Percentiles rank a stretch among this genome's conserved stretches.
These are phyloP conservation scores for Pentamera pediparva DNA, from an alignment of 53 echinoderm and acorn worm species.

Conservation along the genomic window DNA sequence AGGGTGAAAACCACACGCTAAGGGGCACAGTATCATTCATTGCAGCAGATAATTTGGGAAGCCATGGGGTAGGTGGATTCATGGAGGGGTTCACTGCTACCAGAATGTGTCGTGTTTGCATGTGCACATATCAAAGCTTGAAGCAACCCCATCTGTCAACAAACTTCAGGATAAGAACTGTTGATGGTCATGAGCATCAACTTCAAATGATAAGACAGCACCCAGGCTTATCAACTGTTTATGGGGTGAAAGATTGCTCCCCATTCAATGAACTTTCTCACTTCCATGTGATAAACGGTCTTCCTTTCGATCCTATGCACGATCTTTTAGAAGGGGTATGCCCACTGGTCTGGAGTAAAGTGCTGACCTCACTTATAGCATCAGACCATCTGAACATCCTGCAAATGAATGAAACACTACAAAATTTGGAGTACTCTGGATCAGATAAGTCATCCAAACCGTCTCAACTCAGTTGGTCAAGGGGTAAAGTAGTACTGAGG, in stretches of 20 bases:
- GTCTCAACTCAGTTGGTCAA: neutral
- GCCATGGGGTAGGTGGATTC: neutral
- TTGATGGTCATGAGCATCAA: slow-evolving; percentile 9
- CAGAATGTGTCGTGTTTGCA: neutral
- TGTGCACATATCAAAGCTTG: slow-evolving; percentile 16
- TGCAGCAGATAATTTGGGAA: slow-evolving; percentile 18
- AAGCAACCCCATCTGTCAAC: neutral
- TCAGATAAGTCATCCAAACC: slow-evolving; percentile 21
- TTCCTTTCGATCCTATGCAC: slow-evolving; percentile 16
- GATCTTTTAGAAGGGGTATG: slow-evolving; percentile 8
- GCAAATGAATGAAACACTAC: neutral
- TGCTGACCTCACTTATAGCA: slow-evolving; percentile 8
- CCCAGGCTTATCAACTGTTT: slow-evolving; percentile 2
- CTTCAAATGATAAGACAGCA: neutral
- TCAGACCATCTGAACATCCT: neutral
- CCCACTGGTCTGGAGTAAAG: slow-evolving; percentile 9
- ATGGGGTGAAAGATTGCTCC: neutral
- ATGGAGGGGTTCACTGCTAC: slow-evolving; percentile 11
- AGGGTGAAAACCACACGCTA: neutral
- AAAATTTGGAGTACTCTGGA: neutral
- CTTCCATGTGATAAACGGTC: slow-evolving; percentile 13
- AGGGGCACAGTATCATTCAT: neutral
- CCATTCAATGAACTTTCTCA: neutral
- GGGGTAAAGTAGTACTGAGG: neutral
- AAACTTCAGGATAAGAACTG: neutral